Evolutionary conservation across 1,140 invertebrate genomes (phyloP).

Genomic region (Lithobius niger): DNA sequence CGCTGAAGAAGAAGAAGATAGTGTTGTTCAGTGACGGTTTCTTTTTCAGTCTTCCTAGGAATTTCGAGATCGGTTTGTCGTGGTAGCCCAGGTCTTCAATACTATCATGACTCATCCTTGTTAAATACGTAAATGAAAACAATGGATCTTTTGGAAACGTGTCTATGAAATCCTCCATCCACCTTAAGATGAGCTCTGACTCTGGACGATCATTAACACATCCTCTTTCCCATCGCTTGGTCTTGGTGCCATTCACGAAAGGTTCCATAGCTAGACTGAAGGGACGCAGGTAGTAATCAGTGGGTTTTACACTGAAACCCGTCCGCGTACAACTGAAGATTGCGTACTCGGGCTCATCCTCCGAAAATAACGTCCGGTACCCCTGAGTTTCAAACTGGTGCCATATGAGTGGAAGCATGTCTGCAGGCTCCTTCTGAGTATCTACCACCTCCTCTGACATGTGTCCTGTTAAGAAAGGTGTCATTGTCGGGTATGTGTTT

Average conservation of each 20-base stretch:
- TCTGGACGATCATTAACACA: too few species aligned
- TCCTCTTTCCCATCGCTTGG: too few species aligned
- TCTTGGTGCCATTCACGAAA: too few species aligned
- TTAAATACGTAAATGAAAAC: slow-evolving; percentile 26
- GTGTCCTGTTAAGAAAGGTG: neutral
- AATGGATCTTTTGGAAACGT: slow-evolving; percentile 17
- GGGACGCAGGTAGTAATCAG: neutral
- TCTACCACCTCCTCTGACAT: neutral
- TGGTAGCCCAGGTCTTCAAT: slow-evolving; percentile 23
- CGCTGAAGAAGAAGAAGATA: slow-evolving; percentile 68
- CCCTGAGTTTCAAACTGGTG: neutral
- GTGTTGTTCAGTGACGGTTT: slow-evolving; percentile 35
- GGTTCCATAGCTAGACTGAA: neutral
- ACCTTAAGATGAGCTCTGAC: too few species aligned
- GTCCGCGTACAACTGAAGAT: neutral
- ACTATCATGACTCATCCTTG: slow-evolving; percentile 25
- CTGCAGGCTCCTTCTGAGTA: neutral
- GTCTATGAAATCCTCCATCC: neutral
- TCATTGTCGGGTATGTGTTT: neutral
- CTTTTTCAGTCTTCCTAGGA: slow-evolving; percentile 1
- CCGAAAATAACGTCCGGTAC: neutral
- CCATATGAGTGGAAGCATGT: neutral
- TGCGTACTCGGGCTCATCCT: neutral
- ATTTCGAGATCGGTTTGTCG: slow-evolving; percentile 12
- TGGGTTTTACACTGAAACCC: neutral